phyloP scores from a whole-genome alignment of 2,113 vertebrate genomes.

The Oryzias celebensis region DNA sequence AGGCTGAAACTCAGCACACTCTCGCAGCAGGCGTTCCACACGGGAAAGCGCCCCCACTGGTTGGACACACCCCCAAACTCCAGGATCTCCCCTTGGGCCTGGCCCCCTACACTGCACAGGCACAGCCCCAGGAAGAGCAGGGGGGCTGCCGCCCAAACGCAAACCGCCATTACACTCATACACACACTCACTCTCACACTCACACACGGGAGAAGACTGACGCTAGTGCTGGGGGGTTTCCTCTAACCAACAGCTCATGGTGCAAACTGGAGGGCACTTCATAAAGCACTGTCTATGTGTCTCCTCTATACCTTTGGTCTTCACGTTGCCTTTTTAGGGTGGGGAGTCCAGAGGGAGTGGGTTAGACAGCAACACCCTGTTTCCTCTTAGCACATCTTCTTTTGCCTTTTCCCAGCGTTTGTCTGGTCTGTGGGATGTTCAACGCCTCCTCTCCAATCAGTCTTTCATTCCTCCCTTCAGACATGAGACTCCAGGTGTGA shows the following conservation, averaged over 20 bases:
- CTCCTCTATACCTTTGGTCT: constrained; percentile 37
- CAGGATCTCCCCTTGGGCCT: constrained; percentile 76
- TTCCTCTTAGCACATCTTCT: constrained; percentile 48
- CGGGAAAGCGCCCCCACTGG: constrained; percentile 97
- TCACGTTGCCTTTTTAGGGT: constrained; percentile 12
- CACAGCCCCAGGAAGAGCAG: constrained; percentile 75
- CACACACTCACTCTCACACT: constrained; percentile 57
- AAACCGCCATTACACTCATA: constrained; percentile 76
- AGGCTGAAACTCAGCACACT: constrained; percentile 99
- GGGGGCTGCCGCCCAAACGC: constrained; percentile 73
- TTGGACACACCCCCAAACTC: constrained; percentile 95
- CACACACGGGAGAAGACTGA: constrained; percentile 50
- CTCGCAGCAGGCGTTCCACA: constrained; percentile 99
- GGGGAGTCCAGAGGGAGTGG: constrained; percentile 22
- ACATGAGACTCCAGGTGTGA: constrained; percentile 54
- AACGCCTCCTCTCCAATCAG: constrained; percentile 51
- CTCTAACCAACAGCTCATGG: constrained; percentile 67
- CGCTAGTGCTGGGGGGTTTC: constrained; percentile 66
- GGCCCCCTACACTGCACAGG: constrained; percentile 74
- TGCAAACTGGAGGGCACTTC: constrained; percentile 54
- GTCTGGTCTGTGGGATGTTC: constrained; percentile 32
- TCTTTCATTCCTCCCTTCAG: constrained; percentile 47
- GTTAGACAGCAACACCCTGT: constrained; percentile 32
- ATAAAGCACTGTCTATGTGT: constrained; percentile 29
- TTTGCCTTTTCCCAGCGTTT: constrained; percentile 11